Conservation (phyloP, 2,797 vertebrate genomes). For the Muscicapa striata region DNA sequence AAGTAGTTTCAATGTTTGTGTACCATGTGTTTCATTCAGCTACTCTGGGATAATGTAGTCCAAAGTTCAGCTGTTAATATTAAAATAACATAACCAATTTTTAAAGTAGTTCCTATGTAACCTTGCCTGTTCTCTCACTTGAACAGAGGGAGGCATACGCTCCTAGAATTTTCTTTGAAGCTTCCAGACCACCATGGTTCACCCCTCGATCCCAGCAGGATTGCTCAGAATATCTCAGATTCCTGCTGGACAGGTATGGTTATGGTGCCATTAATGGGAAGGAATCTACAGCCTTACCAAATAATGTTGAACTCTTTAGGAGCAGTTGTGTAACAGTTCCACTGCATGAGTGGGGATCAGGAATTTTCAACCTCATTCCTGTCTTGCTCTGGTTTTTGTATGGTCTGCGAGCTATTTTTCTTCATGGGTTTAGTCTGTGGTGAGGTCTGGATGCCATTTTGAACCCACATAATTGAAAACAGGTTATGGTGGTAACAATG, state of each 20-base stretch:
- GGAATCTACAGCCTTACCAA: background rate
- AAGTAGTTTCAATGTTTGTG: background rate
- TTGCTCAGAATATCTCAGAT: conserved; percentile 96
- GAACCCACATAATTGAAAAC: background rate
- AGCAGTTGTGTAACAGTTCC: background rate
- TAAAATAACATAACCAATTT: background rate
- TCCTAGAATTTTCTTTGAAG: conserved; percentile 93
- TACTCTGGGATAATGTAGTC: background rate
- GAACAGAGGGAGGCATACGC: conserved; percentile 94
- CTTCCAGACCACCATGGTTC: conserved; percentile 97
- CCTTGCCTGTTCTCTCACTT: background rate
- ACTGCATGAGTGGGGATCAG: background rate
- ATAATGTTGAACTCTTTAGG: background rate
- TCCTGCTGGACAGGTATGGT: conserved; percentile 93
- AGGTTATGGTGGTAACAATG: background rate
- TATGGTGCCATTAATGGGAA: background rate
- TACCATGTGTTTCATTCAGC: background rate
- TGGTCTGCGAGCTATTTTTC: background rate
- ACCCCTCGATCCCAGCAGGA: conserved; percentile 94
- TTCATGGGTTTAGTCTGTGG: background rate
- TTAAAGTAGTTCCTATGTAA: background rate
- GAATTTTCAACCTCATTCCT: background rate
- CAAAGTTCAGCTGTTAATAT: background rate
- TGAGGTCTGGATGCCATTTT: background rate
- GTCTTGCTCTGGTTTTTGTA: background rate